A percentile compares a stretch with the other conserved stretches of the same genome.
Conservation (phyloP, 2,797 vertebrate species). For the Gymnoscopelus braueri region DNA sequence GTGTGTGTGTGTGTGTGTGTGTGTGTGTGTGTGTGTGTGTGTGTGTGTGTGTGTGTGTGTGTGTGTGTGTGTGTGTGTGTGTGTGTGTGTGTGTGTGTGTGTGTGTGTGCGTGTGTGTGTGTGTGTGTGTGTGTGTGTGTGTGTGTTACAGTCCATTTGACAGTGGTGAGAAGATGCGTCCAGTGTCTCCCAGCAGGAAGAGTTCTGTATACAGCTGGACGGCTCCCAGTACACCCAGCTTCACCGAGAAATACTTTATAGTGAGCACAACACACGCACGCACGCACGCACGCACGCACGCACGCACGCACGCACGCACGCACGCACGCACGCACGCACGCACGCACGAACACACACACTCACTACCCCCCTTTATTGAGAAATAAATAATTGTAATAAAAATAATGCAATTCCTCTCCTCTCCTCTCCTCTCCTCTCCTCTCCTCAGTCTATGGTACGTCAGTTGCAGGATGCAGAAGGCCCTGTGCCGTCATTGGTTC, state of each 20-base stretch:
- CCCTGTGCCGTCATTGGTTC: slow-evolving; percentile 68
- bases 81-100: not conserved
- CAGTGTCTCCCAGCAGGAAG: slow-evolving; percentile 85
- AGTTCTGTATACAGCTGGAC: slow-evolving; percentile 91
- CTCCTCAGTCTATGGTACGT: slow-evolving; percentile 81
- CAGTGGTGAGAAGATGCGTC: slow-evolving; percentile 75
- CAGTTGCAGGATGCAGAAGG: slow-evolving; percentile 77
- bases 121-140: not conserved
- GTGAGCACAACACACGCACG: slow-evolving; percentile 76
- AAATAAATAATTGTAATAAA: too few relatives aligned
- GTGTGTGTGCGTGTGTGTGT: slow-evolving; percentile 4
- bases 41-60: not conserved
- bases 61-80: not conserved
- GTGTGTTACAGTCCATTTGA: slow-evolving; percentile 79
- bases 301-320: slow-evolving; percentile 3
- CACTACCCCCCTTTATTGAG: not conserved
- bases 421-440: slow-evolving; percentile 11
- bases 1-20: not conserved
- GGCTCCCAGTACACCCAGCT: slow-evolving; percentile 91
- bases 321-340: slow-evolving; percentile 3
- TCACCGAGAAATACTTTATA: slow-evolving; percentile 92
- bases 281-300: slow-evolving; percentile 5
- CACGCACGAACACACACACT: not conserved
- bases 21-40: slow-evolving; percentile 1
- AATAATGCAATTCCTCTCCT: not conserved